phyloP scores from a whole-genome alignment of 2,113 vertebrate species.

The Anoplopoma fimbria region DNA sequence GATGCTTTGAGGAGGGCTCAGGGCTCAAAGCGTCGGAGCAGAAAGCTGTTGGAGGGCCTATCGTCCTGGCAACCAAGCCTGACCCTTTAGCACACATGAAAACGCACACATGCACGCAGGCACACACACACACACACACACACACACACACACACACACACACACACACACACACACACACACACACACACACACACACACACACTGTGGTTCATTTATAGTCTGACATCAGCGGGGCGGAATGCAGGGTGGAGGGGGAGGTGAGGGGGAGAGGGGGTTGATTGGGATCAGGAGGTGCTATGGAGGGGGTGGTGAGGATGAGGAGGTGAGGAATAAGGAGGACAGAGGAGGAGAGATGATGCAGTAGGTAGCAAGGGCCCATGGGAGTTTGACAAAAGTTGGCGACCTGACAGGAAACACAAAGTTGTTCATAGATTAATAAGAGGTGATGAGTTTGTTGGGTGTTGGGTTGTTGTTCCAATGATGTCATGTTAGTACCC shows the following conservation, averaged over 20 bases:
- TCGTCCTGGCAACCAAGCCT: slow-evolving; percentile 90
- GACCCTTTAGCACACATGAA: slow-evolving; percentile 67
- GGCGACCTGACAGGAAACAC: slow-evolving; percentile 27
- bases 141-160: slow-evolving; percentile 66
- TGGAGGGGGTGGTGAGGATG: slow-evolving; percentile 1
- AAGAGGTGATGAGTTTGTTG: not conserved
- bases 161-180: slow-evolving; percentile 66
- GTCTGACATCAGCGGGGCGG: slow-evolving; percentile 95
- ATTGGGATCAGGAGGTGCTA: slow-evolving; percentile 68
- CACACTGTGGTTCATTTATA: slow-evolving; percentile 85
- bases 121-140: slow-evolving; percentile 44
- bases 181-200: slow-evolving; percentile 63
- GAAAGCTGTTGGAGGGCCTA: slow-evolving; percentile 92
- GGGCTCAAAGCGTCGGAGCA: slow-evolving; percentile 92
- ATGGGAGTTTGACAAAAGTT: slow-evolving; percentile 55
- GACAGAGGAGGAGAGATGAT: slow-evolving; percentile 1
- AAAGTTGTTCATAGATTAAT: not conserved
- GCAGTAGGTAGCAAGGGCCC: slow-evolving; percentile 4
- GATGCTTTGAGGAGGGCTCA: slow-evolving; percentile 93
- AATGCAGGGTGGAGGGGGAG: slow-evolving; percentile 84
- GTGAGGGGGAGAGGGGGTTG: slow-evolving; percentile 29
- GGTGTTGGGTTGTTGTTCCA: not conserved
- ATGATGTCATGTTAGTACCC: not conserved
- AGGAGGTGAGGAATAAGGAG: not conserved
- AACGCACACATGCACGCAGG: slow-evolving; percentile 63